Conservation (phyloP, 2,113 vertebrate species). For the Catharus bicknelli region DNA sequence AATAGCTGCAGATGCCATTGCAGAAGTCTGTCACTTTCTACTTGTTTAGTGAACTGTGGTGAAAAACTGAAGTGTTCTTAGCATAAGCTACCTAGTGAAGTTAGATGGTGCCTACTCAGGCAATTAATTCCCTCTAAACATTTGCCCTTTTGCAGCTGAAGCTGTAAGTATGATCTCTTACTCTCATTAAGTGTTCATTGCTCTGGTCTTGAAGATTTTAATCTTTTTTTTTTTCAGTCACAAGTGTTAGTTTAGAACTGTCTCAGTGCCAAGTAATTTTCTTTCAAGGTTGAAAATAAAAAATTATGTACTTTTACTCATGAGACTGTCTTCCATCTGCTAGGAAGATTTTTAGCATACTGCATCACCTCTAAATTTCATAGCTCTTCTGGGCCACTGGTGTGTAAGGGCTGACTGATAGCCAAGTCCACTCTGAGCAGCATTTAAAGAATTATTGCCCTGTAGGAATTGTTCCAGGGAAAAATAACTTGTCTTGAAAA, state of each 20-base stretch:
- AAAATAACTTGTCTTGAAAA: neutral
- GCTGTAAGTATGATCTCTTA: neutral
- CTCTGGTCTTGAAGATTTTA: neutral
- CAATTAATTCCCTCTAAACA: neutral
- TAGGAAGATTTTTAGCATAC: conserved; percentile 14
- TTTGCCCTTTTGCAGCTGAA: neutral
- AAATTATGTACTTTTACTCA: neutral
- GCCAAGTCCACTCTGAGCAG: neutral
- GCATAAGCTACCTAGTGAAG: neutral
- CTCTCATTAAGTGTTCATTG: neutral
- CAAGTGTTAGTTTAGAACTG: neutral
- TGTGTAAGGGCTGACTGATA: neutral
- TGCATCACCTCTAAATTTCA: conserved; percentile 39
- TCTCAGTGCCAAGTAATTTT: neutral
- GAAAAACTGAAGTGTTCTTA: neutral
- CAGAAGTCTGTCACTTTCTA: neutral
- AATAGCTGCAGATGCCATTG: neutral
- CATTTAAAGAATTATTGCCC: neutral
- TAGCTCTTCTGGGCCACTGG: neutral
- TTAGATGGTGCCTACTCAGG: neutral
- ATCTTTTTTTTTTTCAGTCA: neutral
- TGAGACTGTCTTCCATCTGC: conserved; percentile 26
- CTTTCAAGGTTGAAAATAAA: conserved; percentile 33
- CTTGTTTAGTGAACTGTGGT: neutral
- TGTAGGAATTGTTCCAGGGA: neutral